These are phyloP conservation scores for Malacoraja senta DNA, from an alignment of 2,797 vertebrate species.

Conservation along the genomic window DNA sequence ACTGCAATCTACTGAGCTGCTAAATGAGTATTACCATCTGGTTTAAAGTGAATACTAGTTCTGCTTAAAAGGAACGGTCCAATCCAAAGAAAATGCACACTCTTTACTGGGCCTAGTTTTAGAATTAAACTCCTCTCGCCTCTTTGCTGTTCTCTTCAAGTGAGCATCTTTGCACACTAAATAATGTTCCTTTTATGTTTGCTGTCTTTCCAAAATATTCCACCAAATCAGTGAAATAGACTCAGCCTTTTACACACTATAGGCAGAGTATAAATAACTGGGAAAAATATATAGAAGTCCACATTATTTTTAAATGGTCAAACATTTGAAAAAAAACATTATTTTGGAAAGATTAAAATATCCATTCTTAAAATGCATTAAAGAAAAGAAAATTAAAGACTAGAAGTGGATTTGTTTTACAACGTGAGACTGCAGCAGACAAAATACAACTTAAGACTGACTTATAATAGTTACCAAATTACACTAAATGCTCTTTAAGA, in stretches of 20 bases:
- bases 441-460: background rate
- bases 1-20: background rate
- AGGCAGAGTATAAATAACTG: background rate
- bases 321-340: background rate
- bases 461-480: constrained; percentile 13
- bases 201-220: background rate
- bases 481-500: background rate
- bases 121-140: background rate
- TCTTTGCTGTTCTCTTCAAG: background rate
- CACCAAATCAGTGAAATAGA: background rate
- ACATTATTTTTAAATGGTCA: background rate
- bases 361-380: background rate
- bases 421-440: background rate
- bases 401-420: background rate
- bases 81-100: background rate
- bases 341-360: background rate
- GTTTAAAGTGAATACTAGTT: background rate
- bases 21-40: background rate
- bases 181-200: background rate
- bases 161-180: background rate
- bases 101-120: background rate
- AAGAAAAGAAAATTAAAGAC: background rate
- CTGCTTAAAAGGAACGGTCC: no score
- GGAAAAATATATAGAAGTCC: background rate
- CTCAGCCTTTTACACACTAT: background rate